Evolutionary conservation across 1,140 invertebrate genomes (phyloP), one percentile per base, ranked within the genome.

Genomic region (Branchinecta lindahli): DNA sequence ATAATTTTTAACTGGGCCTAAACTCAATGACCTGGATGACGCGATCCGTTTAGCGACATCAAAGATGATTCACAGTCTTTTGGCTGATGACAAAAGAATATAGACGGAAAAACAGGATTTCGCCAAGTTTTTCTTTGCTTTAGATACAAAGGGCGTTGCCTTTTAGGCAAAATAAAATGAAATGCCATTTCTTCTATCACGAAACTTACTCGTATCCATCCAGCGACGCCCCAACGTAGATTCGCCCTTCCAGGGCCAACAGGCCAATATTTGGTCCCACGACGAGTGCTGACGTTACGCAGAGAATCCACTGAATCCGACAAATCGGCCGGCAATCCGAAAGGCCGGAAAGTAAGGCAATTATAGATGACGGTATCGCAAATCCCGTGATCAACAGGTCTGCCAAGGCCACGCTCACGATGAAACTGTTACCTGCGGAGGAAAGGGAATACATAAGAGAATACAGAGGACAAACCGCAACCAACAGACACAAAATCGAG

Each of bases 341-440:
- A 12, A 61, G 18, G 1, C 52, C 52, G 18, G 52, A 61, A 15
- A 61, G 18, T 61, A 79, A 77, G 12, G 73, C 75, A 3, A 90
- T 85, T 0, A 84, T 84, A 0, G 85, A 86, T 0, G 85, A 82
- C 0, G 88, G 88, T 73, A 91, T 83, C 20, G 90, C 85, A 1
- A 86, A 75, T 0, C 85, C 84, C 0, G 88, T 88, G 15, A 91
- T 83, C 18, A 90, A 75, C 65, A 91, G 76, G 74, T 91, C 89
- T 0, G 88, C 84, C 66, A 91, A 73, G 1, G 88, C 88, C 7
- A 88, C 81, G 77, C 88, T 90, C n/a, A 88, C 88, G 67, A 90
- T 77, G 76, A 87, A 89, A 12, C 86, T 83, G 74, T 90, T 89
- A n/a, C 88, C 88, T 89, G 79, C 8, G 80, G 81, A 74, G 74